Evolutionary conservation across 2,888 invertebrate genomes (phyloP), one percentile per base, ranked within the genome.

Genomic region (Rhopalosiphum nymphaeae): DNA sequence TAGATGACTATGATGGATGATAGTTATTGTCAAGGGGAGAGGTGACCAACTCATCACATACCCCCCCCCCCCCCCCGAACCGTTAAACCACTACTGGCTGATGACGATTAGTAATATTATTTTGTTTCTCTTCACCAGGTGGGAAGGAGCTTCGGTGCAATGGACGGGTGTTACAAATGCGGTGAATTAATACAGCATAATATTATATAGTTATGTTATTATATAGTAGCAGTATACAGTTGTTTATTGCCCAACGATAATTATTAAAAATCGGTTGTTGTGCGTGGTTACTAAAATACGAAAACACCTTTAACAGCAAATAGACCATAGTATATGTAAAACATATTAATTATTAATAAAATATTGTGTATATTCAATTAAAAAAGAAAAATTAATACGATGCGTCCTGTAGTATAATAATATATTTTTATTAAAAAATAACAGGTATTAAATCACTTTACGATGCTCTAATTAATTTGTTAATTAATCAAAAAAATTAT

Each of bases 121-220:
- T 89, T 21, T 29, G 36, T 88, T 91, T 94, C 21, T 49, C 25
- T 21, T 85, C n/a, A 25, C 61, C 93, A 97, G 97, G 95, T 98
- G 97, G 97, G 97, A 97, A 96, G 98, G 97, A 95, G 97, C 97
- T 91, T 97, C 97, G 95, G 97, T 98, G 94, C 97, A 97, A 94
- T 97, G 97, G 97, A 97, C 97, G 95, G 97, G 97, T 95, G 95
- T 95, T n/a, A 95, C 94, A 25, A 95, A 94, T 61, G 94, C 94
- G 26, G 88, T 94, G 49, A 94, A 94, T 94, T 94, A 56, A 94
- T 88, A n/a, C 21, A 90, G 10, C 29, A 29, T 56, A 53, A 29
- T 56, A 16, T 53, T 29, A 26, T 67, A 46, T 78, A 78, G 67
- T 89, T 42, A 56, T 42, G 21, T 89, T 56, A 61, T 61, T 42